These are phyloP conservation scores for Cheilosia vulpina DNA, from an alignment of 2,888 invertebrate species.

Conservation along the genomic window DNA sequence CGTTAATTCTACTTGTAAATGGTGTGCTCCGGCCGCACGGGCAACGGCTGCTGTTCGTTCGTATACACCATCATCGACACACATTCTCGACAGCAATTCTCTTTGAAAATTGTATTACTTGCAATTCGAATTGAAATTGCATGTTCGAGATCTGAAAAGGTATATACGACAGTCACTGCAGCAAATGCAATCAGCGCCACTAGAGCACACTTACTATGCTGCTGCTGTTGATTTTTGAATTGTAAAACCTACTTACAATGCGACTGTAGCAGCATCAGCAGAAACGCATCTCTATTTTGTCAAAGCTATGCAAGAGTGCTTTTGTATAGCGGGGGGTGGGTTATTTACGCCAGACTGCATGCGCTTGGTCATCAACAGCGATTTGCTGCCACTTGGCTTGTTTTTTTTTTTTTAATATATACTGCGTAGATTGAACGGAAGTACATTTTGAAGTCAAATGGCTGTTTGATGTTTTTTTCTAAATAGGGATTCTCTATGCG, in stretches of 20 bases:
- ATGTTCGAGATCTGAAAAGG: slow-evolving; percentile 26
- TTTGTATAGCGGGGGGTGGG: too few relatives aligned
- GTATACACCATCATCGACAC: slow-evolving; percentile 9
- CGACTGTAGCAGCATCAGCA: background rate
- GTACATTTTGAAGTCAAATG: too few relatives aligned
- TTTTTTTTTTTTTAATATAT: too few relatives aligned
- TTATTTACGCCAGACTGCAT: too few relatives aligned
- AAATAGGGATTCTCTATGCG: too few relatives aligned
- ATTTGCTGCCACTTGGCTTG: too few relatives aligned
- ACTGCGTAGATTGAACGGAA: too few relatives aligned
- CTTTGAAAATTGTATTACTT: slow-evolving; percentile 40
- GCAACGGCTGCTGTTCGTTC: too few relatives aligned
- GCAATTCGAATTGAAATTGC: slow-evolving; percentile 36
- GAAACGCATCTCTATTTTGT: background rate
- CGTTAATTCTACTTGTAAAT: slow-evolving; percentile 43
- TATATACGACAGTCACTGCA: slow-evolving; percentile 6
- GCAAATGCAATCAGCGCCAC: slow-evolving; percentile 34
- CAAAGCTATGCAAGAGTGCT: too few relatives aligned
- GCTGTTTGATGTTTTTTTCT: too few relatives aligned
- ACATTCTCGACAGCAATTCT: slow-evolving; percentile 25
- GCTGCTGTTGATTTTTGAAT: background rate
- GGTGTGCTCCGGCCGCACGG: slow-evolving; percentile 10
- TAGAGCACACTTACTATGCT: slow-evolving; percentile 21
- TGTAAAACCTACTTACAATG: slow-evolving; percentile 20
- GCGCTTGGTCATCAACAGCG: too few relatives aligned